Evolutionary conservation across 2,113 vertebrate species (phyloP), one percentile per base, ranked within the genome.

Genomic region (Spea bombifrons): DNA sequence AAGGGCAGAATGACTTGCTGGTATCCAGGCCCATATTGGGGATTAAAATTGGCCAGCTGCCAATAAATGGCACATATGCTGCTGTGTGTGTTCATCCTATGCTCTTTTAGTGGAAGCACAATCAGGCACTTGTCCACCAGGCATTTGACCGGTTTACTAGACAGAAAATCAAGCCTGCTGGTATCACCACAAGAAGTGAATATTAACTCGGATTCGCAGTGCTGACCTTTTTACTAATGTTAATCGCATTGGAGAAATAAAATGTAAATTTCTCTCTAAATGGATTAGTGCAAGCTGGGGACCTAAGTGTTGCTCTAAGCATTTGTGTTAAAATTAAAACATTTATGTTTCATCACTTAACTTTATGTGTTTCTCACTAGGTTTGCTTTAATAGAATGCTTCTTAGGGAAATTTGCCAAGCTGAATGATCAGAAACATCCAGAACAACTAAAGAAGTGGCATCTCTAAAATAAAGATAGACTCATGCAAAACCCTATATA

Each of bases 171-270:
- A 30, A 30, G 30, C 30, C 1, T 30, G 30, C 30, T 30, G 30
- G 75, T 83, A 84, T 76, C 78, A 84, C 76, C 85, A 86, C 80
- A 86, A 75, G 83, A 77, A 83, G 76, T 78, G 83, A 83, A 85
- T 81, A 80, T 83, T 82, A 83, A 86, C 84, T 90, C 86, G 76
- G 80, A 67, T 89, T 89, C 85, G 83, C 81, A 85, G 83, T 48
- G 67, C 65, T 85, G 85, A 87, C 87, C 86, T 91, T 89, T 86
- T 86, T 88, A 86, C 85, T 86, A 85, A 89, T 84, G 82, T 82
- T 88, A 87, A 90, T 82, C 86, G 85, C 82, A 85, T 88, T 88
- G 83, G 83, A 89, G 88, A 90, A 88, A 90, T 86, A 85, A 88
- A 89, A 88, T 86, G 86, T 86, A 88, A 88, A 89, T 89, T 89